phyloP scores from a whole-genome alignment of 2,888 invertebrate species.

The Venusia cambrica region DNA sequence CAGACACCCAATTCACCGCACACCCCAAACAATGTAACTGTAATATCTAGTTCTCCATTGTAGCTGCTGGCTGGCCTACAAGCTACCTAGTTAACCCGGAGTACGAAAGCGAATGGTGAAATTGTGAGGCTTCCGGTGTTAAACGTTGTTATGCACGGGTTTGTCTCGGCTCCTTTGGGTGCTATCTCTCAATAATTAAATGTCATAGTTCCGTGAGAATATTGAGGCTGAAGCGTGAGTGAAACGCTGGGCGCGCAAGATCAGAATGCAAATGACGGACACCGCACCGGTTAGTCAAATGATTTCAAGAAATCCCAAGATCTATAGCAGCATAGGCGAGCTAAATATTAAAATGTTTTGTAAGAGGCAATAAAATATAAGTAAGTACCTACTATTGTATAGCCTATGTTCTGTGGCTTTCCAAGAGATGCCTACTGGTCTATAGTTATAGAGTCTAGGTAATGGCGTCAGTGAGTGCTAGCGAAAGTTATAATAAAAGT shows the following conservation, averaged over 20 bases:
- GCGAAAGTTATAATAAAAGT: too few species aligned
- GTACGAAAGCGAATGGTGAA: constrained; percentile 24
- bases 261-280: constrained; percentile 42
- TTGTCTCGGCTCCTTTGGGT: constrained; percentile 5
- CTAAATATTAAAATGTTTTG: too few species aligned
- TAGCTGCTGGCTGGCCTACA: too few species aligned
- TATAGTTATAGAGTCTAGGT: too few species aligned
- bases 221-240: constrained; percentile 37
- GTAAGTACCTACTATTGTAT: too few species aligned
- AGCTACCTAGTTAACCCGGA: constrained; percentile 31
- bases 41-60: constrained; percentile 26
- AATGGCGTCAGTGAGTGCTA: too few species aligned
- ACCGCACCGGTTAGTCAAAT: constrained; percentile 30
- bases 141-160: constrained; percentile 19
- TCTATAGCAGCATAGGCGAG: too few species aligned
- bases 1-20: constrained; percentile 41
- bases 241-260: constrained; percentile 37
- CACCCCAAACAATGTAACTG: constrained; percentile 34
- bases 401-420: too few species aligned
- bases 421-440: too few species aligned
- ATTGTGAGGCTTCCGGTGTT: constrained; percentile 34
- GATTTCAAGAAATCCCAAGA: constrained; percentile 27
- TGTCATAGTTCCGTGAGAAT: constrained; percentile 24
- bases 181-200: constrained; percentile 6
- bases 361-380: too few species aligned